Percentiles rank a stretch among this genome's conserved stretches.
Evolutionary conservation across 1,140 invertebrate species (phyloP).

Genomic region (Papilio aristodemus): DNA sequence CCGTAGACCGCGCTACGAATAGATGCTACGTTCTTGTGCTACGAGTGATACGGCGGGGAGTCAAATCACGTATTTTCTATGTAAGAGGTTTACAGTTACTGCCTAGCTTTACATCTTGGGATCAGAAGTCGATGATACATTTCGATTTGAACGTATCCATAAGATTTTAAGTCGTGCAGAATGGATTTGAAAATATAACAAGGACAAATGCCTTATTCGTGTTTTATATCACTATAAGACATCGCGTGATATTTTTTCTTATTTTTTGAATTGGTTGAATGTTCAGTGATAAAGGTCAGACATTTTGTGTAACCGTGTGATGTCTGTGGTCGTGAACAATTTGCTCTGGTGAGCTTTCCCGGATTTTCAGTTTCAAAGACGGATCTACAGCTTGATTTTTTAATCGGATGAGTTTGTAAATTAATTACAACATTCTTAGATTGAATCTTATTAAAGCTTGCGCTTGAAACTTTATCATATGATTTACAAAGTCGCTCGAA

Average conservation of each 20-base stretch:
- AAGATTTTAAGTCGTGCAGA: background rate
- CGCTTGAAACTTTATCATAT: no score
- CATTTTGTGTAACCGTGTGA: background rate
- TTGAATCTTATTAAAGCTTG: no score
- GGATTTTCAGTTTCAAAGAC: no score
- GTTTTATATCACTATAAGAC: background rate
- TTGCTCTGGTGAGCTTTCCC: no score
- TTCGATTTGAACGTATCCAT: background rate
- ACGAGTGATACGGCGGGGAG: background rate
- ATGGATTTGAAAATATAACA: background rate
- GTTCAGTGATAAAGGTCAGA: no score
- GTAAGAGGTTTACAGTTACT: no score
- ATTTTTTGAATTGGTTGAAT: background rate
- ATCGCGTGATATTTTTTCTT: background rate
- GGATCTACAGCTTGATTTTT: no score
- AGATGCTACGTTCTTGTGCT: background rate
- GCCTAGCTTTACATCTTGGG: background rate
- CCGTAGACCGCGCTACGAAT: background rate
- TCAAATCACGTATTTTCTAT: slow-evolving; percentile 10
- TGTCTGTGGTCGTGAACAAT: no score
- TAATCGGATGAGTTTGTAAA: no score
- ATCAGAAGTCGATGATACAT: background rate
- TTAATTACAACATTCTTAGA: no score
- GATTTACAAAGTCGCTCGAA: no score
- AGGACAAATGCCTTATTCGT: slow-evolving; percentile 3